Evolutionary conservation across 2,888 invertebrate species (phyloP), one percentile per base, ranked within the genome.

Genomic region (Ophonus ardosiacus): DNA sequence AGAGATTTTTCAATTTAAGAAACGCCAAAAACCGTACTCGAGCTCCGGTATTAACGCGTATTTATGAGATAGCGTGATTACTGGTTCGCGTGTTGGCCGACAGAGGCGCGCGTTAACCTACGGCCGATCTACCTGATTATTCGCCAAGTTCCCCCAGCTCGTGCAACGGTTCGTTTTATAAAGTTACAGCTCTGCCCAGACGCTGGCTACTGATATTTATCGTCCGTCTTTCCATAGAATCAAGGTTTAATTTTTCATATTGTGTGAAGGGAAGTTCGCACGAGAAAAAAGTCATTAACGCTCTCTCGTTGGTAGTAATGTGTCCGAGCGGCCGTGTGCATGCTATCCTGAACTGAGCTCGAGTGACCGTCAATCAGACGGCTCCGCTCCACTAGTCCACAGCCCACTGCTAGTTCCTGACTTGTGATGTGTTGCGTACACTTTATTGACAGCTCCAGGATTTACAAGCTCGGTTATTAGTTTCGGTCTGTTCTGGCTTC

Each of bases 1-100:
- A 86, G 86, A 68, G 87, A 84, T 86, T 87, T 86, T 87, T 87
- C 86, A 87, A 87, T 87, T 86, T 87, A 87, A 86, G 86, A 87
- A 87, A 87, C 81, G 86, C 85, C 86, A 87, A 87, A 87, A 86
- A 86, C 86, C 85, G 85, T 86, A 84, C 86, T 86, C 85, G 86
- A 83, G 85, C 61, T 24, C 63, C 18, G 68, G 81, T 81, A 68
- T 68, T 81, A 81, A 68, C 81, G 80, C 80, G 68, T 81, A 81
- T 81, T 81, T 81, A 81, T 81, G 81, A 81, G 81, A 81, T 81
- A 68, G 81, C 81, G 81, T 81, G 81, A 81, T 81, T 81, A 68
- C 81, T 68, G 68, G 81, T 81, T 81, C 81, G 81, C 81, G 68
- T 81, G 81, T 51, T 56, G 40, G 65, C 40, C 81, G 65, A 43